phyloP scores from a whole-genome alignment of 2,888 invertebrate genomes.

The Ptychoptera contaminata region DNA sequence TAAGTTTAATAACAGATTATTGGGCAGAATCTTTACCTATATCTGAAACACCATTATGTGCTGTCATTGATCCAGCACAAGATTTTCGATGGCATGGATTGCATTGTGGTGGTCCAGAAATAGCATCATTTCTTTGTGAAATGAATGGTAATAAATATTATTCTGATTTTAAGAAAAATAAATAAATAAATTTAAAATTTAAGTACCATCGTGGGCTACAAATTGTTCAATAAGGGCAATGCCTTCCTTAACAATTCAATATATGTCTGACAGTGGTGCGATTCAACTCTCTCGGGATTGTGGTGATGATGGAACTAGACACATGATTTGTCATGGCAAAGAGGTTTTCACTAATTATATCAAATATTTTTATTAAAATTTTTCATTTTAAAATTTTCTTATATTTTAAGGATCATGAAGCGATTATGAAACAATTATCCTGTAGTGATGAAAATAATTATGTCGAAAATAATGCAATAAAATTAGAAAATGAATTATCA shows the following conservation, averaged over 20 bases:
- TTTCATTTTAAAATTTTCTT: not conserved
- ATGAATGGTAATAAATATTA: constrained; percentile 43
- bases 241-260: constrained; percentile 56
- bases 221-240: constrained; percentile 56
- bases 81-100: constrained; percentile 66
- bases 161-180: not conserved
- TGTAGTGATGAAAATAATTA: constrained; percentile 23
- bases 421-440: constrained; percentile 8
- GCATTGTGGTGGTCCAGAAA: constrained; percentile 59
- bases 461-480: constrained; percentile 17
- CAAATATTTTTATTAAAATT: not conserved
- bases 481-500: not conserved
- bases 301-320: constrained; percentile 53
- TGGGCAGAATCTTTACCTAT: constrained; percentile 54
- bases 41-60: constrained; percentile 48
- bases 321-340: constrained; percentile 58
- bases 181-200: constrained; percentile 14
- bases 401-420: constrained; percentile 8
- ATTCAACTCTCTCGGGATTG: constrained; percentile 62
- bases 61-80: constrained; percentile 56
- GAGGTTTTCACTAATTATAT: constrained; percentile 38
- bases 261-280: constrained; percentile 60
- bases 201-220: constrained; percentile 66
- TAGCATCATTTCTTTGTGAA: constrained; percentile 66
- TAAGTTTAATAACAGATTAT: constrained; percentile 38